A percentile compares a stretch with the other conserved stretches of the same genome.
These are phyloP conservation scores for Odocoileus hemionus DNA, from an alignment of 2,113 vertebrate species.

Conservation along the genomic window DNA sequence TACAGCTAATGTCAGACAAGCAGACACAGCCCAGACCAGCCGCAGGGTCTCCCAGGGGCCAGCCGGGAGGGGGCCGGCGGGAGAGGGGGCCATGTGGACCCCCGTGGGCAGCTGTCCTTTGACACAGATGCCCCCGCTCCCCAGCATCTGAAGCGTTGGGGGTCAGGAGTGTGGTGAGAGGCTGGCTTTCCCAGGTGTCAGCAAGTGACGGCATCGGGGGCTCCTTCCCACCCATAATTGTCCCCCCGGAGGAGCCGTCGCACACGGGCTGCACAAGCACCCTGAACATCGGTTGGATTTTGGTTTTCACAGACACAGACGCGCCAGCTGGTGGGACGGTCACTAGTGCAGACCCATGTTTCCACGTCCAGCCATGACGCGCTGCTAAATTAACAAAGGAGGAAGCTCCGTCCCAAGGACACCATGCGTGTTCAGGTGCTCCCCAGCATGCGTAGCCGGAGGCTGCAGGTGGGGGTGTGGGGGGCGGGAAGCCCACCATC, in stretches of 20 bases:
- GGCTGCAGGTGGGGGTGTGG: not conserved
- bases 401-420: not conserved
- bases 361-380: accelerated
- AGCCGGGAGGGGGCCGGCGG: accelerated
- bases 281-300: accelerated
- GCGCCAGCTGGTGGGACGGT: accelerated
- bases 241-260: accelerated
- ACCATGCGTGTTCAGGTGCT: not conserved
- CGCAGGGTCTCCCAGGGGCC: not conserved
- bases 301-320: accelerated
- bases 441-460: not conserved
- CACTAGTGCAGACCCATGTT: accelerated
- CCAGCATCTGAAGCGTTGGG: accelerated
- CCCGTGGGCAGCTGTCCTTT: not conserved
- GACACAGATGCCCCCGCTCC: not conserved
- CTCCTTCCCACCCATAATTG: accelerated
- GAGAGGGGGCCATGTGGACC: not conserved
- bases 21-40: accelerated
- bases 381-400: accelerated
- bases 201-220: not conserved
- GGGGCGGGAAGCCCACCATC: no score
- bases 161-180: not conserved
- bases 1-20: accelerated
- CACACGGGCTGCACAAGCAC: accelerated
- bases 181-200: not conserved